phyloP scores from a whole-genome alignment of 2,888 invertebrate species.

The Choristoneura rosaceana region DNA sequence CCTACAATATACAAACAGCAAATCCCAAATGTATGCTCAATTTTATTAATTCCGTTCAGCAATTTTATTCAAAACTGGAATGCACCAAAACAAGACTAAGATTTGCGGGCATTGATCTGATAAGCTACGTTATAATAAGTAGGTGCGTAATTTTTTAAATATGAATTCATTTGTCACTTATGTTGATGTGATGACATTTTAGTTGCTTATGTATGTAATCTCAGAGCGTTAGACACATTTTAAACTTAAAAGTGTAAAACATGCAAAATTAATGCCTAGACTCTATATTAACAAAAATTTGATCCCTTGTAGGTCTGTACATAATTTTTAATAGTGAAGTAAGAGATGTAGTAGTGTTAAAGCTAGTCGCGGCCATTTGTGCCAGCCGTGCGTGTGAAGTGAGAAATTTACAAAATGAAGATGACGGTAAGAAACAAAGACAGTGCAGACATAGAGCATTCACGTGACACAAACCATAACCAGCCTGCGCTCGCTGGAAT shows the following conservation, averaged over 20 bases:
- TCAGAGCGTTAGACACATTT: conserved; percentile 1
- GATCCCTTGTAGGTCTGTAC: too few relatives aligned
- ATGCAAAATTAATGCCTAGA: conserved; percentile 1
- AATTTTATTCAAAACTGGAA: too few relatives aligned
- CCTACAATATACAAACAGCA: too few relatives aligned
- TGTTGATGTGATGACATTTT: neutral
- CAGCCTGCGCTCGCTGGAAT: conserved; percentile 56
- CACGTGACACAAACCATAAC: conserved; percentile 62
- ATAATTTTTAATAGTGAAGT: neutral
- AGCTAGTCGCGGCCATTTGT: neutral
- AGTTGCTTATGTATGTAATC: neutral
- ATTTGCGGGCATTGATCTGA: too few relatives aligned
- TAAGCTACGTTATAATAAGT: too few relatives aligned
- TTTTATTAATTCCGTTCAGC: too few relatives aligned
- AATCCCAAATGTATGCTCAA: too few relatives aligned
- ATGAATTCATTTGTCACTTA: neutral
- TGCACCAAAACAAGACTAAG: too few relatives aligned
- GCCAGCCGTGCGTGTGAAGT: conserved; percentile 5
- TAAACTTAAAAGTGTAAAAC: neutral
- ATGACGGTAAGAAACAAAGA: conserved; percentile 60
- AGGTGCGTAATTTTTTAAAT: too few relatives aligned
- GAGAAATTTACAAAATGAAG: conserved; percentile 23
- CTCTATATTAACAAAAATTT: too few relatives aligned
- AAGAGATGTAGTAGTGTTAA: neutral
- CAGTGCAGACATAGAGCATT: conserved; percentile 69